phyloP scores from a whole-genome alignment of 2,113 vertebrate genomes.

The Tricholaema leucomelas region DNA sequence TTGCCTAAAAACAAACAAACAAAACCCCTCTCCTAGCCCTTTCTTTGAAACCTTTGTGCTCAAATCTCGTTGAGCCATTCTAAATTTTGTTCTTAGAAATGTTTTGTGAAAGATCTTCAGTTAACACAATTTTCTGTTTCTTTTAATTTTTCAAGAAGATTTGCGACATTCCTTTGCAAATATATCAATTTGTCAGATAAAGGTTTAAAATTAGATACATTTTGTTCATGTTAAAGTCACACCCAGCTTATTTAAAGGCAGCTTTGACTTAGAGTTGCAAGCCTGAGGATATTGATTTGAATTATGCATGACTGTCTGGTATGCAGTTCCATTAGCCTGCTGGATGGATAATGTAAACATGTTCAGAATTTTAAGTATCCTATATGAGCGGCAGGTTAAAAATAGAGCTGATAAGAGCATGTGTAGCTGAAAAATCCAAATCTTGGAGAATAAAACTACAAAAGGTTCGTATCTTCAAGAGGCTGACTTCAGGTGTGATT shows the following conservation, averaged over 20 bases:
- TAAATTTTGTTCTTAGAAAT: slow-evolving; percentile 31
- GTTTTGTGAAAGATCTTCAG: neutral
- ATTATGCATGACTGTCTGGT: slow-evolving; percentile 85
- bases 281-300: slow-evolving; percentile 83
- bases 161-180: slow-evolving; percentile 65
- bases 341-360: slow-evolving; percentile 81
- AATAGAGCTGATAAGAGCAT: slow-evolving; percentile 80
- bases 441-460: slow-evolving; percentile 52
- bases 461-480: slow-evolving; percentile 39
- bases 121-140: slow-evolving; percentile 30
- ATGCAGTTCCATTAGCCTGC: slow-evolving; percentile 80
- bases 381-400: slow-evolving; percentile 79
- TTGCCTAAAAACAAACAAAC: neutral
- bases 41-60: neutral
- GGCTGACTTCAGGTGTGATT: slow-evolving; percentile 43
- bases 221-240: slow-evolving; percentile 79
- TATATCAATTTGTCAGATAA: slow-evolving; percentile 75
- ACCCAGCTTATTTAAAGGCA: slow-evolving; percentile 80
- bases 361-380: slow-evolving; percentile 83
- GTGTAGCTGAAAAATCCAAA: slow-evolving; percentile 72
- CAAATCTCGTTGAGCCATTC: slow-evolving; percentile 9
- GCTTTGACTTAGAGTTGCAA: slow-evolving; percentile 79
- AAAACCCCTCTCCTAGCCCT: neutral
- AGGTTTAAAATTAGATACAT: slow-evolving; percentile 76
- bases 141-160: slow-evolving; percentile 54